Conservation (phyloP, 2,888 invertebrate species). For the Boloria euphrosyne region DNA sequence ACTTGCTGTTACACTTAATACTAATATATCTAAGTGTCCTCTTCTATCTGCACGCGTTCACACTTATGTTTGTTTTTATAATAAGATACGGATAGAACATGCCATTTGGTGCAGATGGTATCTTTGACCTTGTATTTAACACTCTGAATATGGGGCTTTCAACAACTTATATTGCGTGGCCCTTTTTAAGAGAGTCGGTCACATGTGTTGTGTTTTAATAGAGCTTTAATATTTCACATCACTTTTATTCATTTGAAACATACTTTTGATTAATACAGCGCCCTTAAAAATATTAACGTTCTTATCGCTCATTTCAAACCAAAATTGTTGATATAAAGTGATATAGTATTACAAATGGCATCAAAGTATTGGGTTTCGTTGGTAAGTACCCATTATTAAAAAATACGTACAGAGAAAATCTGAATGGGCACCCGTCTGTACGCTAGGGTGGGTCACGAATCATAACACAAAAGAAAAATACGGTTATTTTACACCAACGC, state of each 20-base stretch:
- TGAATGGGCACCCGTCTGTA: slow-evolving; percentile 56
- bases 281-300: slow-evolving; percentile 2
- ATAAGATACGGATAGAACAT: slow-evolving; percentile 23
- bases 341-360: slow-evolving; percentile 37
- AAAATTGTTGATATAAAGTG: slow-evolving; percentile 31
- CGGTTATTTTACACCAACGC: slow-evolving; percentile 80
- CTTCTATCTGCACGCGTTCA: not conserved
- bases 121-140: slow-evolving; percentile 21
- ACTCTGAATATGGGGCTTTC: slow-evolving; percentile 12
- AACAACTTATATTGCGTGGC: slow-evolving; percentile 15
- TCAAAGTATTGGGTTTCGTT: slow-evolving; percentile 44
- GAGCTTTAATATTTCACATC: slow-evolving; percentile 9
- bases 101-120: slow-evolving; percentile 31
- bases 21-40: not conserved
- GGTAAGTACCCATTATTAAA: slow-evolving; percentile 49
- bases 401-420: slow-evolving; percentile 53
- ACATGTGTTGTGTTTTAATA: slow-evolving; percentile 18
- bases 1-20: no score
- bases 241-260: not conserved
- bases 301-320: slow-evolving; percentile 10
- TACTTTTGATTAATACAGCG: not conserved
- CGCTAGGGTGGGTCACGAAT: slow-evolving; percentile 66
- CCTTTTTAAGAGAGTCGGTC: slow-evolving; percentile 5
- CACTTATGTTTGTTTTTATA: slow-evolving; percentile 3
- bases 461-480: slow-evolving; percentile 79